These are phyloP conservation scores for Gymnoscelis rufifasciata DNA, from an alignment of 2,888 invertebrate species.

Conservation along the genomic window DNA sequence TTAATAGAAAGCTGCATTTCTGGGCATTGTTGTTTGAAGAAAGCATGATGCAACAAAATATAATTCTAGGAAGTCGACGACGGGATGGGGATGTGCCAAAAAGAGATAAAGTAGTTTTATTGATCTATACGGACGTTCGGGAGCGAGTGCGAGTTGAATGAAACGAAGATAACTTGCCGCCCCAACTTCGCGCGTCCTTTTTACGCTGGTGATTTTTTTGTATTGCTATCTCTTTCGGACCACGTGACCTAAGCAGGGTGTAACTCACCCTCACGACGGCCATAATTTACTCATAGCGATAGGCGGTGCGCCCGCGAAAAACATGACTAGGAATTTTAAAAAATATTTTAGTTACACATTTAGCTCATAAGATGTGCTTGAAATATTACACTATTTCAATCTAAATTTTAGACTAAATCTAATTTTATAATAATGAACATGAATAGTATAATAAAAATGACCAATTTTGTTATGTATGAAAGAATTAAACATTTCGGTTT, in stretches of 20 bases:
- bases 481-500: too few species aligned
- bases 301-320: slow-evolving; percentile 76
- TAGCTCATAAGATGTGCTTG: too few species aligned
- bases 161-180: slow-evolving; percentile 80
- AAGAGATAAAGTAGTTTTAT: slow-evolving; percentile 81
- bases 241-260: slow-evolving; percentile 80
- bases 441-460: too few species aligned
- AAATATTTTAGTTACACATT: slow-evolving; percentile 5
- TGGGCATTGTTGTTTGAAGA: slow-evolving; percentile 36
- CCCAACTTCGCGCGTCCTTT: slow-evolving; percentile 63
- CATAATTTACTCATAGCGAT: slow-evolving; percentile 80
- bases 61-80: slow-evolving; percentile 73
- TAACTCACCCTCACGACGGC: slow-evolving; percentile 78
- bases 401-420: too few species aligned
- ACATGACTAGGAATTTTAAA: slow-evolving; percentile 61
- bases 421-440: too few species aligned
- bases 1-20: slow-evolving; percentile 19
- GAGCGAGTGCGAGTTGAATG: slow-evolving; percentile 79
- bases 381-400: too few species aligned
- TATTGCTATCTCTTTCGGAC: slow-evolving; percentile 60
- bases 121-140: slow-evolving; percentile 79
- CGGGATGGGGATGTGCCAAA: slow-evolving; percentile 79
- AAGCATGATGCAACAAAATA: slow-evolving; percentile 59
- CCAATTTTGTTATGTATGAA: too few species aligned
- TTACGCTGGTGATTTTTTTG: slow-evolving; percentile 44